Evolutionary conservation across 2,797 vertebrate species (phyloP).

Genomic region (Bucorvus abyssinicus): DNA sequence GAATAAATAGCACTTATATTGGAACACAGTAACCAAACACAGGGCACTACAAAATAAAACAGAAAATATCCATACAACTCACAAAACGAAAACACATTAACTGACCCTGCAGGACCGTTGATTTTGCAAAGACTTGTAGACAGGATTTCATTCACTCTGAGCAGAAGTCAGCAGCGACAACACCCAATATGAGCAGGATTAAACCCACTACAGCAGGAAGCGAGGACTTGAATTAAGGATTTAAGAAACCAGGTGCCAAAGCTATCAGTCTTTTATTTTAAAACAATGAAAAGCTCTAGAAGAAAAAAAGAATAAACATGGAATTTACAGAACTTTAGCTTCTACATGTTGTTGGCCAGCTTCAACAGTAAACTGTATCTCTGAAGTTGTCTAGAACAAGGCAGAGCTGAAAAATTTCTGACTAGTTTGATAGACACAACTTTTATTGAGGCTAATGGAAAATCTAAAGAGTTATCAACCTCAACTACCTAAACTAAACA

Average conservation of each 20-base stretch:
- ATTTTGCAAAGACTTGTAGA: background rate
- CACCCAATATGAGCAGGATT: background rate
- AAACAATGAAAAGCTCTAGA: background rate
- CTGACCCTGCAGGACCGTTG: background rate
- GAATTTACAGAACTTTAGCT: background rate
- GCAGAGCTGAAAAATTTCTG: background rate
- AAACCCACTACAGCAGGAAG: background rate
- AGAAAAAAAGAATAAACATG: background rate
- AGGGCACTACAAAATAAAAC: background rate
- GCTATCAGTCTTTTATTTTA: background rate
- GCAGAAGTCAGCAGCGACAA: background rate
- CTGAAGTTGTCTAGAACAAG: background rate
- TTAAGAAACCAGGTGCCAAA: background rate
- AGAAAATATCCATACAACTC: background rate
- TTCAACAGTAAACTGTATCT: background rate
- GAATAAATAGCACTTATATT: background rate
- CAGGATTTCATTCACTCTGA: background rate
- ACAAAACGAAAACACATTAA: background rate
- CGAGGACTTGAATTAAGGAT: background rate
- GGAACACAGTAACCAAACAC: background rate
- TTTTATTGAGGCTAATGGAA: background rate
- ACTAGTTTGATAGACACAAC: background rate
- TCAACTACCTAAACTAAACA: background rate
- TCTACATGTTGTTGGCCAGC: background rate
- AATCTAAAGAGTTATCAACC: background rate